Evolutionary conservation across 2,797 vertebrate species (phyloP).

Genomic region (Carcharodon carcharias): DNA sequence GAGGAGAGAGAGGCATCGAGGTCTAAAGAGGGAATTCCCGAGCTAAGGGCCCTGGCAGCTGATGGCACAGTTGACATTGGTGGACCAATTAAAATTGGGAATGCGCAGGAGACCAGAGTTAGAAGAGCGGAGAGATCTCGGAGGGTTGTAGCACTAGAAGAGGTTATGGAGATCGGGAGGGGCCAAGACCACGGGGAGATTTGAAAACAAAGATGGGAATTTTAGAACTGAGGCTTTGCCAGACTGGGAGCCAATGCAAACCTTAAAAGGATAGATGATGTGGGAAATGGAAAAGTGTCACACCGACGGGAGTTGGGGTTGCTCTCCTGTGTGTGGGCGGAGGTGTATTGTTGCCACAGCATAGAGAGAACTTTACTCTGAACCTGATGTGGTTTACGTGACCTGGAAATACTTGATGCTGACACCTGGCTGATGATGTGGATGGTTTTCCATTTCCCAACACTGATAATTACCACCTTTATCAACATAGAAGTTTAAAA

Average conservation of each 20-base stretch:
- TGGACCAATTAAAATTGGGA: neutral
- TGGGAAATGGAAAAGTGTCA: neutral
- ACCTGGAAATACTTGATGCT: neutral
- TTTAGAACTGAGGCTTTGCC: neutral
- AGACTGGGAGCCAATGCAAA: neutral
- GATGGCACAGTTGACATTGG: neutral
- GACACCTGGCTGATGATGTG: neutral
- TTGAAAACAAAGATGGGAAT: neutral
- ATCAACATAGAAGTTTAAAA: neutral
- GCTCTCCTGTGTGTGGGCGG: neutral
- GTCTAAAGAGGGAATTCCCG: neutral
- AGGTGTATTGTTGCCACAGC: neutral
- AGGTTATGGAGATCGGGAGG: neutral
- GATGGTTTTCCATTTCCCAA: neutral
- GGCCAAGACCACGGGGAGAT: neutral
- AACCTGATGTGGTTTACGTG: neutral
- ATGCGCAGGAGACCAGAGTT: neutral
- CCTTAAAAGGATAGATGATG: neutral
- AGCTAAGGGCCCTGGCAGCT: neutral
- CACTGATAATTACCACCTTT: neutral
- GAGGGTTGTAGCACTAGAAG: neutral
- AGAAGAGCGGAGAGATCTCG: neutral
- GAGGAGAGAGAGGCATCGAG: neutral
- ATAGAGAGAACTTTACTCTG: neutral
- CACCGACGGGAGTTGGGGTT: neutral